Conservation (phyloP, 1,140 invertebrate genomes). For the Epicauta chinensis region DNA sequence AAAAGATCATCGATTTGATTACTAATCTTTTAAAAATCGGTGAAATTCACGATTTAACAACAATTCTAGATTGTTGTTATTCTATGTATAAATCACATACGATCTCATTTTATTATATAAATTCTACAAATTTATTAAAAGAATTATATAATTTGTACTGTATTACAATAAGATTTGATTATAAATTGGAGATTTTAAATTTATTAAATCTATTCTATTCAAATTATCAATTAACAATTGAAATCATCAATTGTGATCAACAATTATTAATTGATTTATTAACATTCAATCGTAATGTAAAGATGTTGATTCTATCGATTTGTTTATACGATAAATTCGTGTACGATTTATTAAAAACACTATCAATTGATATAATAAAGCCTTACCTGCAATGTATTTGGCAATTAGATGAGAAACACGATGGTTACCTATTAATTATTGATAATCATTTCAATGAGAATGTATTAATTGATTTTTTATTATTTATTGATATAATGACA, state of each 20-base stretch:
- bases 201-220: slow-evolving; percentile 5
- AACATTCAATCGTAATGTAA: background rate
- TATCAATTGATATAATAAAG: background rate
- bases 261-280: slow-evolving; percentile 6
- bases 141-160: background rate
- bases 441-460: background rate
- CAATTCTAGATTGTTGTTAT: slow-evolving; percentile 10
- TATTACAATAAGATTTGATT: background rate
- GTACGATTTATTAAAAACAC: slow-evolving; percentile 6
- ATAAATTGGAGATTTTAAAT: background rate
- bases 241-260: slow-evolving; percentile 5
- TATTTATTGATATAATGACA: slow-evolving; percentile 1
- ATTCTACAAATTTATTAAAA: background rate
- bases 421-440: background rate
- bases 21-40: background rate
- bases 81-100: slow-evolving; percentile 2
- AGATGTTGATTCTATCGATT: background rate
- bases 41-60: slow-evolving; percentile 4
- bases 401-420: slow-evolving; percentile 3
- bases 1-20: slow-evolving; percentile 13
- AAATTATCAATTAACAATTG: background rate
- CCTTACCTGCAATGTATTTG: slow-evolving; percentile 14
- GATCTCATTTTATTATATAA: background rate
- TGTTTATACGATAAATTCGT: background rate
- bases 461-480: background rate